Evolutionary conservation across 2,888 invertebrate species (phyloP).

Genomic region (Nebria salina): DNA sequence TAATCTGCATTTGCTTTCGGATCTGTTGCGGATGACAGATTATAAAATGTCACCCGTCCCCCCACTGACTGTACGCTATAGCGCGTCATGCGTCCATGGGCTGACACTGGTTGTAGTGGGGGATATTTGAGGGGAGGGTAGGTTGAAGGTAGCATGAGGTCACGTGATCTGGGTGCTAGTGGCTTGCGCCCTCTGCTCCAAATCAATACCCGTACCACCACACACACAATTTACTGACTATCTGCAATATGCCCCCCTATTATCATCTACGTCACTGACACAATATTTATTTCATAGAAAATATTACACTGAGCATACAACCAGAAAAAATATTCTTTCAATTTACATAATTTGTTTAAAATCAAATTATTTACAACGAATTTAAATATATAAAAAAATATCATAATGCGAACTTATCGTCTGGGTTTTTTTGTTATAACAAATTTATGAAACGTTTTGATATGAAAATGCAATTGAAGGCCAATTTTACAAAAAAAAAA

Average conservation of each 20-base stretch:
- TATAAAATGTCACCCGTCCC: constrained; percentile 9
- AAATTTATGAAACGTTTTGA: too few relatives aligned
- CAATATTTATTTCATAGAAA: not conserved
- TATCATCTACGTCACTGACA: not conserved
- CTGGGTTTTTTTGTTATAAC: too few relatives aligned
- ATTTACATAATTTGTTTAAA: too few relatives aligned
- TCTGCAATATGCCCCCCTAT: not conserved
- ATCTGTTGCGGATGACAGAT: constrained; percentile 1
- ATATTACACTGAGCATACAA: too few relatives aligned
- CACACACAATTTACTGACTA: not conserved
- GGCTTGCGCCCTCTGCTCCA: constrained; percentile 32
- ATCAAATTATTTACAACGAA: too few relatives aligned
- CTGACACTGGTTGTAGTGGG: not conserved
- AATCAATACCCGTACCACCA: constrained; percentile 35
- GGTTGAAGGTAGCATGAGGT: constrained; percentile 29
- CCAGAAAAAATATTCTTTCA: too few relatives aligned
- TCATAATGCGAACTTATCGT: too few relatives aligned
- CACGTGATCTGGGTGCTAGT: constrained; percentile 38
- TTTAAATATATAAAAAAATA: too few relatives aligned
- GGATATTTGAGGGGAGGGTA: not conserved
- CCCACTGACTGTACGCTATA: not conserved
- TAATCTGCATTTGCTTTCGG: not conserved
- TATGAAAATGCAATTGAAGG: too few relatives aligned
- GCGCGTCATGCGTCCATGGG: constrained; percentile 8
- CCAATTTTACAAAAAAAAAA: too few relatives aligned